Conservation (phyloP, 1,140 invertebrate genomes). For the Lucilia sericata region DNA sequence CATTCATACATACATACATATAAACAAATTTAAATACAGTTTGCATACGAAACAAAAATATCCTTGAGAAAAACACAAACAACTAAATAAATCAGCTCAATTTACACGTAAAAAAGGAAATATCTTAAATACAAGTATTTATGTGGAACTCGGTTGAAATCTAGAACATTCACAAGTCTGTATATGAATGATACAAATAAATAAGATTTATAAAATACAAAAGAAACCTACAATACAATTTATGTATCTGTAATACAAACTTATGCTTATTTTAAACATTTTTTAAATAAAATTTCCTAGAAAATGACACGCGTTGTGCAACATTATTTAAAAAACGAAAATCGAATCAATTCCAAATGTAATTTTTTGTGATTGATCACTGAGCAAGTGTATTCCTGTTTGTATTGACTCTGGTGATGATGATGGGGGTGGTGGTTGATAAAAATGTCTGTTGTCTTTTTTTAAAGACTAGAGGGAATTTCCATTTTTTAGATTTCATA, state of each 20-base stretch:
- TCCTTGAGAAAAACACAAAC: conserved; percentile 13
- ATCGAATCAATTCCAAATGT: neutral
- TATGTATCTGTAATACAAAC: neutral
- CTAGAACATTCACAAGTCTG: neutral
- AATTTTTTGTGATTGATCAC: conserved; percentile 37
- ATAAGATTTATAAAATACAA: neutral
- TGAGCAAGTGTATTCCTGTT: conserved; percentile 25
- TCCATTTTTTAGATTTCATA: neutral
- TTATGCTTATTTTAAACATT: neutral
- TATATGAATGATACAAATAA: neutral
- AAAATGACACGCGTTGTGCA: conserved; percentile 33
- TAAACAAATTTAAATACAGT: too few species aligned
- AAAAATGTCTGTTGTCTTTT: neutral
- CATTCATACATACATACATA: neutral
- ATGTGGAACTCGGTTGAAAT: neutral
- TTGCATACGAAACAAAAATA: neutral
- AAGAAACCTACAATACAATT: conserved; percentile 6
- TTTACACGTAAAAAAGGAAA: conserved; percentile 14
- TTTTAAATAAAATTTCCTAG: neutral
- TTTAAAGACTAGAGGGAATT: neutral
- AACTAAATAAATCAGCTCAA: conserved; percentile 33
- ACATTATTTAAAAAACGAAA: conserved; percentile 18
- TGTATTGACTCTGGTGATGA: too few species aligned
- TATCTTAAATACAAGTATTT: neutral
- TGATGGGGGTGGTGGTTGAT: neutral